phyloP scores from a whole-genome alignment of 2,888 invertebrate species.

The Oeneis ivallda region DNA sequence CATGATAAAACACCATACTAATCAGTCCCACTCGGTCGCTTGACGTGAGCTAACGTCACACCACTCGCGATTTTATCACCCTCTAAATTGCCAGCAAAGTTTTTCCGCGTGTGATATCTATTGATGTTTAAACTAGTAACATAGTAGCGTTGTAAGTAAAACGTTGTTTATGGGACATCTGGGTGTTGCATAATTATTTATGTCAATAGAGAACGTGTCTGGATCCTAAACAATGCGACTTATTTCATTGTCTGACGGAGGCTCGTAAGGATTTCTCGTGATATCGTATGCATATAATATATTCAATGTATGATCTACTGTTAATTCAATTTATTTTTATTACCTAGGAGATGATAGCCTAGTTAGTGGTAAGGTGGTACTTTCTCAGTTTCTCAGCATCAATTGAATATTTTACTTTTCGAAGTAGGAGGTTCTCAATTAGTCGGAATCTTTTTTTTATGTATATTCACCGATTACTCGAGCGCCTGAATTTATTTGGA shows the following conservation, averaged over 20 bases:
- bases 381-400: too few relatives aligned
- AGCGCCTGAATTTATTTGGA: too few relatives aligned
- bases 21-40: slow-evolving; percentile 59
- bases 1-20: slow-evolving; percentile 59
- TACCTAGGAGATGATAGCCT: too few relatives aligned
- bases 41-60: slow-evolving; percentile 54
- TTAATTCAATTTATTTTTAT: too few relatives aligned
- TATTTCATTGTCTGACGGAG: slow-evolving; percentile 16
- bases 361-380: too few relatives aligned
- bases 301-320: neutral
- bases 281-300: neutral
- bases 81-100: slow-evolving; percentile 1
- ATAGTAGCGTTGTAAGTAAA: slow-evolving; percentile 25
- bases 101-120: slow-evolving; percentile 13
- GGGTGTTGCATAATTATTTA: slow-evolving; percentile 20
- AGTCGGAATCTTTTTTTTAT: too few relatives aligned
- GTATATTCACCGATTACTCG: too few relatives aligned
- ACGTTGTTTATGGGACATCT: neutral
- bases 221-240: neutral
- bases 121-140: slow-evolving; percentile 1
- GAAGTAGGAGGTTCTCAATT: too few relatives aligned
- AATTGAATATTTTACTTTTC: too few relatives aligned
- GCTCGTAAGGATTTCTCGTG: slow-evolving; percentile 24
- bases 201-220: slow-evolving; percentile 18
- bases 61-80: slow-evolving; percentile 16